Conservation (phyloP, 1,140 invertebrate genomes). For the Ridgeia piscesae region DNA sequence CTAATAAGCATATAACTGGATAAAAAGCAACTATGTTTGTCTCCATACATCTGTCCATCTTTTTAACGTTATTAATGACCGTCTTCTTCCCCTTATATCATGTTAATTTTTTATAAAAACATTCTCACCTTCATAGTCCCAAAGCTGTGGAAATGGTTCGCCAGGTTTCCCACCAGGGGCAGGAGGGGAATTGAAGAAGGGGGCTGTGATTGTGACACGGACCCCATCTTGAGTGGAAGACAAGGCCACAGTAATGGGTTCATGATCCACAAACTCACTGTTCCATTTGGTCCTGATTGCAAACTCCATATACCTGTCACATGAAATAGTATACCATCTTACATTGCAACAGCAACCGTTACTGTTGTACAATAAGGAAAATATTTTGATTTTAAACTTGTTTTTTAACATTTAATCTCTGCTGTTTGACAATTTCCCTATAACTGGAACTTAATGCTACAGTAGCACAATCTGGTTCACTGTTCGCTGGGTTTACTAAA, state of each 20-base stretch:
- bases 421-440: no score
- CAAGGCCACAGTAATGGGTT: slow-evolving; percentile 31
- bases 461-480: no score
- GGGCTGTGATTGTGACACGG: slow-evolving; percentile 41
- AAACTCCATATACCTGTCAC: slow-evolving; percentile 24
- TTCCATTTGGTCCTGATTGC: slow-evolving; percentile 43
- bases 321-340: not conserved
- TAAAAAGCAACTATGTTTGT: no score
- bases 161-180: slow-evolving; percentile 44
- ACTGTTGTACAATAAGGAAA: no score
- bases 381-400: no score
- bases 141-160: slow-evolving; percentile 53
- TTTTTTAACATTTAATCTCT: no score
- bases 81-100: not conserved
- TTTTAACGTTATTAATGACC: not conserved
- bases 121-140: slow-evolving; percentile 59
- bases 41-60: not conserved
- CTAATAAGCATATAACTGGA: no score
- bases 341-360: no score
- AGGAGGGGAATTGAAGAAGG: slow-evolving; percentile 57
- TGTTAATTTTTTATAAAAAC: not conserved
- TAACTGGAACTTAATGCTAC: no score
- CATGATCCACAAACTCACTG: slow-evolving; percentile 35
- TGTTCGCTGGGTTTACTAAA: no score
- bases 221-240: slow-evolving; percentile 19